Evolutionary conservation across 2,113 vertebrate species (phyloP), one percentile per base, ranked within the genome.

Genomic region (Pachypanchax playfairii): DNA sequence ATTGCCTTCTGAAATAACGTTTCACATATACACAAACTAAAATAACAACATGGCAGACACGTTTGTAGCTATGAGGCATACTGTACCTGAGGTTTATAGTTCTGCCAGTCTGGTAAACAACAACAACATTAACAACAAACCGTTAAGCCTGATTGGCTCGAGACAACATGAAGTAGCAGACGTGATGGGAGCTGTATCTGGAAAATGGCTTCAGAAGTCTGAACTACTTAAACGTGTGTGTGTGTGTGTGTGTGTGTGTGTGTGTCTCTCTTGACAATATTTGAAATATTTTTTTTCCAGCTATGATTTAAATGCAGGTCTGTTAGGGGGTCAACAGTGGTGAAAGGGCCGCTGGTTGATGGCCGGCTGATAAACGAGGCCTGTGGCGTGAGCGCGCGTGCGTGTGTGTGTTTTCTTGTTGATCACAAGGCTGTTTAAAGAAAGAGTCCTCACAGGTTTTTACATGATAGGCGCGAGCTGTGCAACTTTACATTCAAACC

Each of bases 401-500:
- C 9, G 33, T 35, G 54, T 14, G 51, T 17, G 59, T 70, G 82
- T 88, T 86, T 80, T 79, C 74, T 56, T 60, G 77, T 79, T 60
- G 47, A 76, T 82, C 71, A 66, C 29, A 22, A 58, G 78, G 69
- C 84, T 79, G 75, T 69, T 83, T 66, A 35, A 39, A 58, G 77
- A 75, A 41, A 71, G 72, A 71, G 84, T 87, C 82, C 79, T 84
- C 80, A 76, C 82, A 86, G 79, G 84, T 89, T 90, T 87, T 88
- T 79, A 85, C 81, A 86, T 92, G 94, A 93, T 89, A 92, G 93
- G 94, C 85, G 94, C 93, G 94, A 96, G 96, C 94, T 97, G 95
- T 96, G 95, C 95, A 94, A 94, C 94, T 98, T 96, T 96, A 96
- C 94, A 93, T 93, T 95, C 93, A 94, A 95, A 95, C 94, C 94